Conservation (phyloP, 2,888 invertebrate genomes). For the Dorcus parallelipipedus region DNA sequence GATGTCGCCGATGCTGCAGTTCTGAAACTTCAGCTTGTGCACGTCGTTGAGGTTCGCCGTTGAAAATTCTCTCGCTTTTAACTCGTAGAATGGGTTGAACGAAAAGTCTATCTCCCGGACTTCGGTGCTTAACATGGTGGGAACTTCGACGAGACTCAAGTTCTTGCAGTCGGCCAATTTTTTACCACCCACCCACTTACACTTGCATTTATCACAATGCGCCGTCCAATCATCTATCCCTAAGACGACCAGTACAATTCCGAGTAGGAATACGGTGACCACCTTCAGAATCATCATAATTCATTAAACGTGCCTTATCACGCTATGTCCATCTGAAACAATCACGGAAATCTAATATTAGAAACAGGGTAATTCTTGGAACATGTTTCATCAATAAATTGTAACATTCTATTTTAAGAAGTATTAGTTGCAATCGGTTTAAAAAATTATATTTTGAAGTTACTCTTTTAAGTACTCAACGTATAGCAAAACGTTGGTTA, state of each 20-base stretch:
- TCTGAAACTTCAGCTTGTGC: constrained; percentile 73
- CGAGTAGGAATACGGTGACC: constrained; percentile 33
- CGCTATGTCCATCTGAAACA: constrained; percentile 28
- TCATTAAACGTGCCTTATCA: constrained; percentile 7
- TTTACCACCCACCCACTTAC: constrained; percentile 82
- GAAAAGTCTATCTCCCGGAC: constrained; percentile 71
- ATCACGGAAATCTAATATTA: neutral
- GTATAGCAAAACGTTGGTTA: too few species aligned
- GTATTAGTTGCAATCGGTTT: too few species aligned
- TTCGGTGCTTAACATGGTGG: constrained; percentile 68
- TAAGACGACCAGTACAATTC: constrained; percentile 45
- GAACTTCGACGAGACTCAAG: constrained; percentile 60
- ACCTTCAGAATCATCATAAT: constrained; percentile 7
- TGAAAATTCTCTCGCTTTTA: constrained; percentile 66
- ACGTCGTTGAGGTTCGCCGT: constrained; percentile 70
- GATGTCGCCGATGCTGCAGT: constrained; percentile 71
- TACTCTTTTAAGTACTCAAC: too few species aligned
- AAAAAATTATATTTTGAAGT: too few species aligned
- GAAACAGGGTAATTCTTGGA: too few species aligned
- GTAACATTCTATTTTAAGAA: too few species aligned
- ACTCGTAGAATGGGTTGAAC: constrained; percentile 64
- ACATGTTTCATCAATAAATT: too few species aligned
- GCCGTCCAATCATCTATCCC: constrained; percentile 59
- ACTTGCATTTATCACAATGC: constrained; percentile 63
- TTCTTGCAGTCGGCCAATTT: constrained; percentile 76